Evolutionary conservation across 2,797 vertebrate genomes (phyloP).

Genomic region (Enteromius viviparus): DNA sequence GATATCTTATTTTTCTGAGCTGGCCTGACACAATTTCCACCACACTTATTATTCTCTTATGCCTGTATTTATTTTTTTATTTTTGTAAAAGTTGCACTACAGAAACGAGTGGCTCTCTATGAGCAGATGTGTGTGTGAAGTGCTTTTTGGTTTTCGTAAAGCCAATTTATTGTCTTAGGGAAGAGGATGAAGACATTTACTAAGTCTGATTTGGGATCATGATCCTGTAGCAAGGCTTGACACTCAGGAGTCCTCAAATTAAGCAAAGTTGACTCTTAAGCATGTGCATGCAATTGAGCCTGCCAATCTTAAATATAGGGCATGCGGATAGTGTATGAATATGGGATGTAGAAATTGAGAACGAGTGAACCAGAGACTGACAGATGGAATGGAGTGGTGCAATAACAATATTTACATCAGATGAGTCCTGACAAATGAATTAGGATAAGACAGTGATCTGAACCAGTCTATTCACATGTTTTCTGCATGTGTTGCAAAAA

Average conservation of each 20-base stretch:
- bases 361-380: neutral
- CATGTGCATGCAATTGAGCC: constrained; percentile 81
- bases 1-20: constrained; percentile 99
- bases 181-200: constrained; percentile 83
- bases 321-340: constrained; percentile 70
- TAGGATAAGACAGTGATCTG: constrained; percentile 6
- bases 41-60: constrained; percentile 92
- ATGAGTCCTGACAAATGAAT: constrained; percentile 30
- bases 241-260: constrained; percentile 74
- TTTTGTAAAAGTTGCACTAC: constrained; percentile 68
- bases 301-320: constrained; percentile 75
- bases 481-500: constrained; percentile 33
- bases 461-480: constrained; percentile 10
- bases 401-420: constrained; percentile 40
- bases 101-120: constrained; percentile 75
- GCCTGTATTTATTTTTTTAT: constrained; percentile 65
- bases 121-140: constrained; percentile 83
- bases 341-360: constrained; percentile 9
- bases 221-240: constrained; percentile 71
- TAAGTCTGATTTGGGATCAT: constrained; percentile 70
- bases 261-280: constrained; percentile 69
- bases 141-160: constrained; percentile 84
- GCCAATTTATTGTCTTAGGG: constrained; percentile 81
- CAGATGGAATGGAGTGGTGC: neutral
- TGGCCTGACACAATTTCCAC: constrained; percentile 93